A percentile compares a stretch with the other conserved stretches of the same genome.
Conservation (phyloP, 2,113 vertebrate genomes). For the Corythornis madagascariensis region DNA sequence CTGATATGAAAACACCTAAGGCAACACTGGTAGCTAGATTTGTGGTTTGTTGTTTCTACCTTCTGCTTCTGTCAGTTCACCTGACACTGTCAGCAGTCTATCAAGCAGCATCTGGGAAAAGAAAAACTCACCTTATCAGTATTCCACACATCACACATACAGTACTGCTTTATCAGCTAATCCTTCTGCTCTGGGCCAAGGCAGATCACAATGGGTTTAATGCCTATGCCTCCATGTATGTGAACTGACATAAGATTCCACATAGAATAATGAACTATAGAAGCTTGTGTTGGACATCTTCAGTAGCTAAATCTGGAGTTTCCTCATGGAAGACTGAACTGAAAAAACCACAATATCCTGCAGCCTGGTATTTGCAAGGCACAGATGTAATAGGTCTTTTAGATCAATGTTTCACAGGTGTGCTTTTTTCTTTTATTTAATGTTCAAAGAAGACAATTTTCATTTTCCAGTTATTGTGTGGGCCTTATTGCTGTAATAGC, state of each 20-base stretch:
- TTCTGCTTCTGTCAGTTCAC: background rate
- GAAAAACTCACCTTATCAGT: background rate
- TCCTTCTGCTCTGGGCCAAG: background rate
- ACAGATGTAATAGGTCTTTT: background rate
- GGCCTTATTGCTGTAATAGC: background rate
- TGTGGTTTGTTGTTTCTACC: background rate
- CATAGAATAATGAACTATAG: background rate
- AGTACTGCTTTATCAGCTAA: background rate
- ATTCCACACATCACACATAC: background rate
- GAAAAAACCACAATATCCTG: background rate
- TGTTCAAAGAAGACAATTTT: background rate
- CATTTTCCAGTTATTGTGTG: background rate
- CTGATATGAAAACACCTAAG: background rate
- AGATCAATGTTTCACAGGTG: background rate
- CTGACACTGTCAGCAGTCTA: background rate
- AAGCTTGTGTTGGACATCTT: background rate
- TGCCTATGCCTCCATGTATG: background rate
- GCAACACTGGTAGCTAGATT: background rate
- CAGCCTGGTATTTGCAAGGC: background rate
- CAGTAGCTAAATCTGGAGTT: background rate
- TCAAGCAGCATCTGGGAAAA: conserved; percentile 29
- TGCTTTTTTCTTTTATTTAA: background rate
- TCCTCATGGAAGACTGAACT: background rate
- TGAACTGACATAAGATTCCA: background rate
- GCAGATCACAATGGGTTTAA: background rate